Conservation (phyloP, 23 tunicate species). For the Ciona savignyi region DNA sequence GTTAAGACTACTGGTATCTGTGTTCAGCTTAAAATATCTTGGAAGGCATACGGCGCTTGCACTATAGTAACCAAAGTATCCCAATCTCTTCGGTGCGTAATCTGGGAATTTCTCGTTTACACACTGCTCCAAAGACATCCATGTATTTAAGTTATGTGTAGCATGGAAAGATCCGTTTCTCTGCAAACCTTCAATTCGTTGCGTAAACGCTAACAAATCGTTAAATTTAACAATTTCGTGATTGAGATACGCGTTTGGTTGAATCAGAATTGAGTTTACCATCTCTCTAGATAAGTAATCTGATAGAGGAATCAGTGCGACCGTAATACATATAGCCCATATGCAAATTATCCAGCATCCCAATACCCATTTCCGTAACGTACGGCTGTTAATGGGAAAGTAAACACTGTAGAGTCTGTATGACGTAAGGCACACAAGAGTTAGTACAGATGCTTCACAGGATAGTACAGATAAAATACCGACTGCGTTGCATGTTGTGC, state of each 20-base stretch:
- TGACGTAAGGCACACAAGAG: too few relatives aligned
- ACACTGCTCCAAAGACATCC: too few relatives aligned
- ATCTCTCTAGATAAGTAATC: not conserved
- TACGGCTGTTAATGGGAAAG: constrained; percentile 10
- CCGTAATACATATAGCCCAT: constrained; percentile 13
- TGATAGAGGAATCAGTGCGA: constrained; percentile 23
- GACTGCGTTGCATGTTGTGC: constrained; percentile 14
- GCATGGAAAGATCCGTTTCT: too few relatives aligned
- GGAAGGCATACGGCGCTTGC: too few relatives aligned
- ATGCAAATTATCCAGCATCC: not conserved
- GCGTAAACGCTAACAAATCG: constrained; percentile 12
- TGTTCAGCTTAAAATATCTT: too few relatives aligned
- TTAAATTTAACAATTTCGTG: constrained; percentile 8
- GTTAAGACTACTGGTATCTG: too few relatives aligned
- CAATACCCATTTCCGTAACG: not conserved
- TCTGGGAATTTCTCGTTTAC: too few relatives aligned
- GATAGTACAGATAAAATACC: constrained; percentile 38
- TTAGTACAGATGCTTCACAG: constrained; percentile 33
- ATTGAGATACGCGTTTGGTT: constrained; percentile 11
- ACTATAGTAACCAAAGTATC: too few relatives aligned
- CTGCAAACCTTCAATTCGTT: too few relatives aligned
- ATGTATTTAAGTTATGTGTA: too few relatives aligned
- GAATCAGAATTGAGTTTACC: constrained; percentile 7
- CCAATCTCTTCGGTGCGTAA: too few relatives aligned
- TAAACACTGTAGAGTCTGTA: constrained; percentile 25